A percentile compares a stretch with the other conserved stretches of the same genome.
These are phyloP conservation scores for Halisarca cf. caerulea DNA, from an alignment of 37 sponge, comb jelly and placozoan species.

Conservation along the genomic window DNA sequence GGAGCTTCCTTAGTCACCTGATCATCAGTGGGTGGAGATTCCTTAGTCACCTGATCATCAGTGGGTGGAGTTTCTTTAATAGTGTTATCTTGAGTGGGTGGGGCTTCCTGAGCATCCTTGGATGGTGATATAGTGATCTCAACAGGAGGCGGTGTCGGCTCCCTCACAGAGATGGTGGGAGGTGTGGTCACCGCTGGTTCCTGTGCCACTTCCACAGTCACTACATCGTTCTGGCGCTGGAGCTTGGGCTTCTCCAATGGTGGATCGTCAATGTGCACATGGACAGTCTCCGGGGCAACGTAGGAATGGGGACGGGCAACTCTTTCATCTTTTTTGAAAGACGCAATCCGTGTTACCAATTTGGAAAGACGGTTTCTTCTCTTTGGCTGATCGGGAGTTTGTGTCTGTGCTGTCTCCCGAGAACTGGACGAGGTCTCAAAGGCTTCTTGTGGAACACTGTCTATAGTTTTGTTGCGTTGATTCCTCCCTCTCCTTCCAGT, in stretches of 20 bases:
- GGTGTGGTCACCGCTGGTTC: neutral
- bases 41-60: no score
- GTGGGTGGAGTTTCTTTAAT: neutral
- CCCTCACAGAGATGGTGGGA: neutral
- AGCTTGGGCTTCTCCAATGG: neutral
- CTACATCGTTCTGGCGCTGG: neutral
- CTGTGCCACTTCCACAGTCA: neutral
- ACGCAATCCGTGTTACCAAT: neutral
- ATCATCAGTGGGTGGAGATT: no score
- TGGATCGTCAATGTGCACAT: neutral
- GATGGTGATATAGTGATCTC: neutral
- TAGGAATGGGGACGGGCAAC: neutral
- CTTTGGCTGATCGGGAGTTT: neutral
- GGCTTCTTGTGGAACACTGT: neutral
- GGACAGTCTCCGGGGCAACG: neutral
- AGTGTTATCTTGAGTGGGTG: neutral
- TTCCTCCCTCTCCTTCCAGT: slow-evolving; percentile 4
- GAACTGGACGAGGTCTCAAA: neutral
- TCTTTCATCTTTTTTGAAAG: neutral
- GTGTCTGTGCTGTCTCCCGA: neutral
- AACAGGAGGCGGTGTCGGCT: slow-evolving; percentile 13
- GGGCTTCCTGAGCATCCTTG: no score
- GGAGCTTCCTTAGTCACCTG: no score
- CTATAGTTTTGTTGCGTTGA: neutral
- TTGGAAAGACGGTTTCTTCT: neutral